Conservation (phyloP, 2,888 invertebrate species). For the Neoaliturus tenellus region DNA sequence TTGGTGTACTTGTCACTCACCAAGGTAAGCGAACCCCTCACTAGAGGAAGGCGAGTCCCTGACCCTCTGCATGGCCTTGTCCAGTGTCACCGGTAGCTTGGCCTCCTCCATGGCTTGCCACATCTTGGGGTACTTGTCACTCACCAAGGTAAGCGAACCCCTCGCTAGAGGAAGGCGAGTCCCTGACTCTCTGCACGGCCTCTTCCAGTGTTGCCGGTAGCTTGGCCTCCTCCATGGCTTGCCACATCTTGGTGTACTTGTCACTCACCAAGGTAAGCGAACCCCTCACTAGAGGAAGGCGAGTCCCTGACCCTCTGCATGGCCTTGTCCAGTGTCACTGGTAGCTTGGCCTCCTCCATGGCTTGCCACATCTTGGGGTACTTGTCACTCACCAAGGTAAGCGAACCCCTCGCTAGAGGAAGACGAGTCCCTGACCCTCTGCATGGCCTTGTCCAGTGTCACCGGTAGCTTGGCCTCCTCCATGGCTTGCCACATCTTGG, state of each 20-base stretch:
- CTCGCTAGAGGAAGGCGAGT: constrained; percentile 81
- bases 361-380: constrained; percentile 99
- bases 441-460: constrained; percentile 86
- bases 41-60: constrained; percentile 79
- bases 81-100: constrained; percentile 85
- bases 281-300: constrained; percentile 85
- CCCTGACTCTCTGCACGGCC: constrained; percentile 84
- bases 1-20: constrained; percentile 90
- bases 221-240: constrained; percentile 80
- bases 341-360: constrained; percentile 91
- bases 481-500: constrained; percentile 99
- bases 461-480: constrained; percentile 88
- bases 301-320: constrained; percentile 81
- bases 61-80: constrained; percentile 87
- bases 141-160: constrained; percentile 79
- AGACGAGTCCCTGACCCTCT: constrained; percentile 79
- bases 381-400: constrained; percentile 84
- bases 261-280: constrained; percentile 86
- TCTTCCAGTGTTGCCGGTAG: constrained; percentile 88
- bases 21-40: constrained; percentile 94
- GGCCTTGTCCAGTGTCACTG: constrained; percentile 87
- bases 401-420: constrained; percentile 92
- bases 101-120: constrained; percentile 96
- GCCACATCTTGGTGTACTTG: neutral
- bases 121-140: constrained; percentile 99